Conservation (phyloP, 1,140 invertebrate genomes). For the Heterodera carotae region DNA sequence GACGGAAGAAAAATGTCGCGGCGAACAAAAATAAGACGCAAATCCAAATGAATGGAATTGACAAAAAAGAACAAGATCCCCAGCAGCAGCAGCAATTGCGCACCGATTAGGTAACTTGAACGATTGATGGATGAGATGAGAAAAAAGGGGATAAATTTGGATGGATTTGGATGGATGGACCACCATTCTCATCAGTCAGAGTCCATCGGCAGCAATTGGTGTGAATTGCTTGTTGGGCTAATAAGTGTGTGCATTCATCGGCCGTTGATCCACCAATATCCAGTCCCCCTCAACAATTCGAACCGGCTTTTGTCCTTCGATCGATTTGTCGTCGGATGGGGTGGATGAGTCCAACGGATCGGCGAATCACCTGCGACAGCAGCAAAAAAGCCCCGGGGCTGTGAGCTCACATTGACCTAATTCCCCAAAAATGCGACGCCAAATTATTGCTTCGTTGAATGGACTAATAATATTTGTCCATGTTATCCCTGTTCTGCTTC, state of each 20-base stretch:
- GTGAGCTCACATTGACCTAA: slow-evolving; percentile 6
- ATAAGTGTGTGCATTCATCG: not conserved
- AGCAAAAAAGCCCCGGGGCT: not conserved
- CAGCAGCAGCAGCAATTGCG: too few species aligned
- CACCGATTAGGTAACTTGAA: too few species aligned
- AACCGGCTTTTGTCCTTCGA: not conserved
- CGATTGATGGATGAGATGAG: too few species aligned
- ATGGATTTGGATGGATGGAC: too few species aligned
- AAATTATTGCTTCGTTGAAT: not conserved
- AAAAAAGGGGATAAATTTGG: too few species aligned
- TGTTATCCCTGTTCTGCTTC: not conserved
- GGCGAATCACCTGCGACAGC: not conserved
- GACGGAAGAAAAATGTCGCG: not conserved
- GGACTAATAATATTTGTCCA: too few species aligned
- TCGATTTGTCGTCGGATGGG: not conserved
- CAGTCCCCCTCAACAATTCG: not conserved
- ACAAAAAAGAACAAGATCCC: too few species aligned
- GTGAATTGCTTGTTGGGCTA: not conserved
- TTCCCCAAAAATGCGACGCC: slow-evolving; percentile 2
- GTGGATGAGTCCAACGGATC: not conserved
- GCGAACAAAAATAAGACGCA: too few species aligned
- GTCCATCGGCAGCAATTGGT: not conserved
- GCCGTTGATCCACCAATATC: not conserved
- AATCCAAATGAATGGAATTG: too few species aligned
- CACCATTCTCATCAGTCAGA: not conserved